These are phyloP conservation scores for Garra rufa DNA, from an alignment of 2,113 vertebrate genomes.

Conservation along the genomic window DNA sequence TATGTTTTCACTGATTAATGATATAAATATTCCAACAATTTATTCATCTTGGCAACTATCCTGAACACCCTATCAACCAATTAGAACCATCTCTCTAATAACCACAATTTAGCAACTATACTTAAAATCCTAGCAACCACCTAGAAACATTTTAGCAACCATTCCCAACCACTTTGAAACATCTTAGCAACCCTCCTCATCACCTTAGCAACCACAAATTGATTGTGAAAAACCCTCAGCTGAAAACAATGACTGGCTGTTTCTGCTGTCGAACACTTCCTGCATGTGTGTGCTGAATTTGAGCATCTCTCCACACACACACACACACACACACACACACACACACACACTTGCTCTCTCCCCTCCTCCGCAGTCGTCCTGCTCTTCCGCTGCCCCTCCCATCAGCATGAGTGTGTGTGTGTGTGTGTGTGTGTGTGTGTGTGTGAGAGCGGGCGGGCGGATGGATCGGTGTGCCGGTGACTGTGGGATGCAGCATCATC, in stretches of 20 bases:
- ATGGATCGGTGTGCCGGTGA: slow-evolving; percentile 69
- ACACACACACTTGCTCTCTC: background rate
- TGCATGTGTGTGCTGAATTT: slow-evolving; percentile 29
- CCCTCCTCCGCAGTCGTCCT: slow-evolving; percentile 1
- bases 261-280: background rate
- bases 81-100: background rate
- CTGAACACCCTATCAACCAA: background rate
- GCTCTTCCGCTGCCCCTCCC: slow-evolving; percentile 41
- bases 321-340: slow-evolving; percentile 6
- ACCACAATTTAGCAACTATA: background rate
- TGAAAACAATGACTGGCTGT: background rate
- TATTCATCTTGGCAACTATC: background rate
- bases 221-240: background rate
- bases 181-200: background rate
- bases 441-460: slow-evolving; percentile 49
- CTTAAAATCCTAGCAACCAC: background rate
- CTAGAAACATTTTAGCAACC: background rate
- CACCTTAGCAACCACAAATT: background rate
- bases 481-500: slow-evolving; percentile 57
- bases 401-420: slow-evolving; percentile 15
- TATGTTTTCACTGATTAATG: background rate
- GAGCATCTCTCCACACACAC: too few species aligned
- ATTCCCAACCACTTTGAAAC: too few species aligned
- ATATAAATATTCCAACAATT: background rate
- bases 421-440: slow-evolving; percentile 33